Evolutionary conservation across 2,797 vertebrate species (phyloP).

Genomic region (Siniperca obscura): DNA sequence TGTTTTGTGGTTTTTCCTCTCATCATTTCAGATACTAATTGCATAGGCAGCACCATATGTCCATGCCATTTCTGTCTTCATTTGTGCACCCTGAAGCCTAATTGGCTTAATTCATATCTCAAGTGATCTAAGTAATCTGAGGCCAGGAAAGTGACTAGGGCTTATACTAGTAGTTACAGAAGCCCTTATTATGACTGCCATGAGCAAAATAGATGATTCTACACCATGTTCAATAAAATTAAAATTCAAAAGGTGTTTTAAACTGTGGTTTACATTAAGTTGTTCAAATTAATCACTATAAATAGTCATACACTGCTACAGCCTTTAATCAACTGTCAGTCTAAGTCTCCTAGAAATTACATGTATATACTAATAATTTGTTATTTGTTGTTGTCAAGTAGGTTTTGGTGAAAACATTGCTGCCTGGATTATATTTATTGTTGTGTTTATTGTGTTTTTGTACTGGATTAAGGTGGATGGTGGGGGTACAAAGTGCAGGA

Average conservation of each 20-base stretch:
- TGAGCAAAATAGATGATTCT: conserved; percentile 12
- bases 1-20: conserved; percentile 64
- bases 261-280: conserved; percentile 1
- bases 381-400: neutral
- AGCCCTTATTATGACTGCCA: conserved; percentile 13
- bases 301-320: conserved; percentile 4
- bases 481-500: neutral
- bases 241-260: conserved; percentile 17
- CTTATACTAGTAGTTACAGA: conserved; percentile 4
- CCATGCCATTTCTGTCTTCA: conserved; percentile 75
- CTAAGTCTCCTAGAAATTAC: neutral
- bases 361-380: neutral
- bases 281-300: conserved; percentile 1
- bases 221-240: conserved; percentile 23
- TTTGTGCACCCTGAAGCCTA: conserved; percentile 78
- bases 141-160: conserved; percentile 51
- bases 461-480: neutral
- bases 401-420: neutral
- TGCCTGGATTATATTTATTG: neutral
- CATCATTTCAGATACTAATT: conserved; percentile 82
- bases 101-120: conserved; percentile 82
- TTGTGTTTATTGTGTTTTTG: neutral
- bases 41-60: conserved; percentile 82
- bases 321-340: conserved; percentile 14
- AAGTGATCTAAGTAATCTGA: conserved; percentile 67